Evolutionary conservation across 2,113 vertebrate species (phyloP), one percentile per base, ranked within the genome.

Genomic region (Onychostoma macrolepis): DNA sequence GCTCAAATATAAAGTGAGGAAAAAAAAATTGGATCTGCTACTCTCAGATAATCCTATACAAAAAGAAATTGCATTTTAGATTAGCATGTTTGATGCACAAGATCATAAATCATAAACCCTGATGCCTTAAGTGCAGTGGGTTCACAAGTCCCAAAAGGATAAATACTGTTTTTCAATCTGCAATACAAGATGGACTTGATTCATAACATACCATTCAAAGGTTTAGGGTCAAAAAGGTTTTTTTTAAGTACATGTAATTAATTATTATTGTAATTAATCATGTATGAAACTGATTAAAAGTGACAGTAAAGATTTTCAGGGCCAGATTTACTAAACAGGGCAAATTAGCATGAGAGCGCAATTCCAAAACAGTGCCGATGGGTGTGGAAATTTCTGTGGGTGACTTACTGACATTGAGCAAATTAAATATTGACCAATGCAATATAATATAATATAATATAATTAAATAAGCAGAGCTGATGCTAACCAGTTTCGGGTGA

Each of bases 1-100:
- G 71, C 88, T 76, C 33, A 89, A 87, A 48, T 12, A 45, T 36
- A 33, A 53, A 80, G 36, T 56, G 3, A 69, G 56, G 43, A 7
- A 30, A 24, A 45, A 76, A 28, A 21, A 8, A 13, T 1, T 9
- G 26, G 38, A n/a, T 74, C 11, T 74, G 36, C 24, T 74, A 11
- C 69, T 24, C 19, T 38, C 19, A 43, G 36, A n/a, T 2, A 72
- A 72, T 11, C 33, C 2, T 41, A 43, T 6, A 6, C 4, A 12
- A 43, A 75, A 43, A 21, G 1, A 43, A 75, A 75, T 43, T 0
- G 0, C 0, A 74, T 74, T 21, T 71, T 71, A 71, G 30, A 71
- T 9, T 21, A 36, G 15, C 30, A 19, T 19, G 28, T 21, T 56
- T 56, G 53, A 56, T 56, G 53, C 17, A 56, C 53, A 56, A 56